Evolutionary conservation across 2,113 vertebrate species (phyloP), one percentile per base, ranked within the genome.

Genomic region (Pteronura brasiliensis): DNA sequence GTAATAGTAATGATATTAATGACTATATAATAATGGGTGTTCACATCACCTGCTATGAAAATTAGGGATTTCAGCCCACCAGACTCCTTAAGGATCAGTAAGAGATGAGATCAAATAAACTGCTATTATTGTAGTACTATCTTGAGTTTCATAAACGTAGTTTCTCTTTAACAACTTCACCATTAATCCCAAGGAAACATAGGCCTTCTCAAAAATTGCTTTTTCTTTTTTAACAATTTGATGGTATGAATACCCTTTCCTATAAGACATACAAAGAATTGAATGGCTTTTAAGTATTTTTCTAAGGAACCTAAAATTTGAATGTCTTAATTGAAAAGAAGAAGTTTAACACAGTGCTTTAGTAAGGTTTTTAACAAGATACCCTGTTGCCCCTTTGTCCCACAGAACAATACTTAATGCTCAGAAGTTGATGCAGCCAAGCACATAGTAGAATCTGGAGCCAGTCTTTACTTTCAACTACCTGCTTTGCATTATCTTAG

Each of bases 201-300:
- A 71, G 12, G 77, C 81, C 11, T 67, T 36, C 21, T 67, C 27
- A 81, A 88, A 67, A 76, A 74, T 55, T 7, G 57, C 15, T 83
- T 21, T 67, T 67, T 67, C 55, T 15, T 71, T 61, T 47, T 31
- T 29, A 67, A 88, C 3, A 89, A 23, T 44, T 96, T 74, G 79
- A 3, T 61, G 20, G 15, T 77, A 93, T 86, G 39, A 74, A 77
- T 61, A 44, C 1, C 3, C 2, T 80, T 92, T 67, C 29, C 67
- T 63, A 4, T 3, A 80, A 72, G 77, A 97, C 94, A 96, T 9
- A 89, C 7, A 94, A 93, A 83, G 44, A 94, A 49, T 67, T 59
- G 34, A 96, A 94, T 63, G 25, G 23, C 20, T 96, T 44, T 79
- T 81, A 95, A 63, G 34, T 55, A 87, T 27, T 49, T 39, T 42